These are phyloP conservation scores for Betta splendens DNA, from an alignment of 2,797 vertebrate genomes.

Conservation along the genomic window DNA sequence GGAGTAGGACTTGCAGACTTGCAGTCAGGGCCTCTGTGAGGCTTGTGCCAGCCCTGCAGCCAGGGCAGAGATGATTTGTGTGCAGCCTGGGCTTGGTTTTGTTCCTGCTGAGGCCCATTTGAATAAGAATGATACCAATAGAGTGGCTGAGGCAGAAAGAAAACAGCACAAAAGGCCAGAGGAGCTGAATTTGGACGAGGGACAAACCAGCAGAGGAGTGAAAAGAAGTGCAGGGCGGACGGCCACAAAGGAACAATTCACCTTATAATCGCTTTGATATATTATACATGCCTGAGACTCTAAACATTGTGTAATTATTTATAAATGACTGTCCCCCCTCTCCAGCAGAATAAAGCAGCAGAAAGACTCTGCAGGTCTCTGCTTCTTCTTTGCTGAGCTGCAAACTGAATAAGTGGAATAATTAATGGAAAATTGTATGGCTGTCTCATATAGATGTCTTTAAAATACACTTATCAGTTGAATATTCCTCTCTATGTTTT, in stretches of 20 bases:
- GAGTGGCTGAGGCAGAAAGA: conserved; percentile 97
- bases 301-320: conserved; percentile 99
- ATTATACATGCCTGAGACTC: conserved; percentile 99
- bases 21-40: conserved; percentile 26
- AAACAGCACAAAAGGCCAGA: conserved; percentile 93
- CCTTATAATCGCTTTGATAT: conserved; percentile 99
- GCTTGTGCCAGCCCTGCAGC: conserved; percentile 61
- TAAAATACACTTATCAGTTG: conserved; percentile 95
- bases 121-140: conserved; percentile 95
- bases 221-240: conserved; percentile 88
- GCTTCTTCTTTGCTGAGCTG: conserved; percentile 89
- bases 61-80: conserved; percentile 63
- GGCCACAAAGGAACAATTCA: conserved; percentile 97
- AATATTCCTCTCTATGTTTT: too few species aligned
- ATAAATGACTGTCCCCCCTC: conserved; percentile 95
- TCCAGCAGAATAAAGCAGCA: conserved; percentile 86
- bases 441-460: conserved; percentile 99
- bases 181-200: conserved; percentile 94
- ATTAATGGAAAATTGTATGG: conserved; percentile 98
- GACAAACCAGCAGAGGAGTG: conserved; percentile 93
- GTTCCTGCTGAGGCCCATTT: conserved; percentile 93
- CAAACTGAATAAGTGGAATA: conserved; percentile 87
- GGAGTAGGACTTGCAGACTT: conserved; percentile 19
- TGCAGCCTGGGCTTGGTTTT: conserved; percentile 88
- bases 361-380: conserved; percentile 98